Evolutionary conservation across 2,888 invertebrate genomes (phyloP).

Genomic region (Conchocele bisecta): DNA sequence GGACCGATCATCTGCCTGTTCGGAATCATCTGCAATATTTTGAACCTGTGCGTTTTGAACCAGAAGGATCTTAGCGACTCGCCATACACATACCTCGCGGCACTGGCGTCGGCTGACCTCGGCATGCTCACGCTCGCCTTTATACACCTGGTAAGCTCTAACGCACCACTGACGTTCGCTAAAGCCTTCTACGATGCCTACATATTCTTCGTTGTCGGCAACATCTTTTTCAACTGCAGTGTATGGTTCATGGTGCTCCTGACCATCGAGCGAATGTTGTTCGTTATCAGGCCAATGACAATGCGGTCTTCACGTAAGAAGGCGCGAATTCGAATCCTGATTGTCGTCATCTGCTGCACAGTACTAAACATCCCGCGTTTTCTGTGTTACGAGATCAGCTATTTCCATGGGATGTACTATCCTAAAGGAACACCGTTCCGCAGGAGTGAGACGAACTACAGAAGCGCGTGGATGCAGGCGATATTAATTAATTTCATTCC

Average conservation of each 20-base stretch:
- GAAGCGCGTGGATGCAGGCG: slow-evolving; percentile 70
- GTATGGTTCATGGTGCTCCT: slow-evolving; percentile 75
- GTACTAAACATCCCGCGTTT: slow-evolving; percentile 73
- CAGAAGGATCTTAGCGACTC: slow-evolving; percentile 72
- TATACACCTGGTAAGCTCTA: slow-evolving; percentile 48
- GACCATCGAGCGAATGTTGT: slow-evolving; percentile 77
- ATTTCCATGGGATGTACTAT: slow-evolving; percentile 8
- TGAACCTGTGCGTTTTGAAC: slow-evolving; percentile 77
- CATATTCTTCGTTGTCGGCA: slow-evolving; percentile 73
- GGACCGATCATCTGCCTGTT: slow-evolving; percentile 72
- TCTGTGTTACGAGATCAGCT: slow-evolving; percentile 55
- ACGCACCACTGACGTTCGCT: slow-evolving; percentile 42
- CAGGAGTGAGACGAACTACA: slow-evolving; percentile 44
- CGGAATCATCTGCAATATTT: slow-evolving; percentile 76
- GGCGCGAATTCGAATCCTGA: slow-evolving; percentile 61
- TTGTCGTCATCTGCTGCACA: slow-evolving; percentile 61
- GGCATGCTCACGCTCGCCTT: slow-evolving; percentile 68
- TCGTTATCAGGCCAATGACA: slow-evolving; percentile 73
- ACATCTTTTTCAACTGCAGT: slow-evolving; percentile 72
- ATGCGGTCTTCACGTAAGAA: slow-evolving; percentile 64
- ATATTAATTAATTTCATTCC: slow-evolving; percentile 71
- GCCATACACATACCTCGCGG: slow-evolving; percentile 77
- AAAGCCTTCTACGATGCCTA: slow-evolving; percentile 68
- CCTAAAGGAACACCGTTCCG: slow-evolving; percentile 59
- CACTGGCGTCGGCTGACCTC: slow-evolving; percentile 74